These are phyloP conservation scores for Epizoanthus fatuus DNA, from an alignment of 92 coral and sea anemone genomes.

Conservation along the genomic window DNA sequence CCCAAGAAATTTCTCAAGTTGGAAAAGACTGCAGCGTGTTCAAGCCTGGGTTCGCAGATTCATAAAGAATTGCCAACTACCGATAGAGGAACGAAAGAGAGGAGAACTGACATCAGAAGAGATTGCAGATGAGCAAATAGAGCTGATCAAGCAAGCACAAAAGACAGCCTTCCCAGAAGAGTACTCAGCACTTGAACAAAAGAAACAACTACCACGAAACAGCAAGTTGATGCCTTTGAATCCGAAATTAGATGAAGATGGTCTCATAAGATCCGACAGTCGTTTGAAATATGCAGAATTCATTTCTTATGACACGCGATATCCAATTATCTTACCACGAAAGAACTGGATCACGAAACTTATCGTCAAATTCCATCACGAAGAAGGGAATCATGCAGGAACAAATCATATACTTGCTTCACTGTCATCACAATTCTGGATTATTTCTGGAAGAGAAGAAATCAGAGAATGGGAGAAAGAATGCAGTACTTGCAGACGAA, in stretches of 20 bases:
- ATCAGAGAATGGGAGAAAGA: slow-evolving; percentile 43
- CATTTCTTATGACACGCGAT: slow-evolving; percentile 41
- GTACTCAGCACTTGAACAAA: no score
- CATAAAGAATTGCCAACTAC: slow-evolving; percentile 33
- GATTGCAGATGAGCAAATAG: background rate
- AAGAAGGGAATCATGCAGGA: background rate
- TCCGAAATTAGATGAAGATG: no score
- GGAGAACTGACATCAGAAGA: no score
- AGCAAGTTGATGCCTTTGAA: no score
- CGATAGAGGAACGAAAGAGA: background rate
- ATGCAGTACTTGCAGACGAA: slow-evolving; percentile 32
- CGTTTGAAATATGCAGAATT: slow-evolving; percentile 45
- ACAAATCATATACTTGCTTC: slow-evolving; percentile 27
- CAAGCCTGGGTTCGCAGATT: slow-evolving; percentile 52
- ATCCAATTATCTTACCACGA: slow-evolving; percentile 58
- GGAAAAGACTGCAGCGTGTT: slow-evolving; percentile 47
- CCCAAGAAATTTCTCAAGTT: slow-evolving; percentile 51
- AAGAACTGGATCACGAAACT: slow-evolving; percentile 46
- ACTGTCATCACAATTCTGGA: slow-evolving; percentile 2
- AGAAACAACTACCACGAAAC: no score
- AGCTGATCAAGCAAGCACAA: background rate
- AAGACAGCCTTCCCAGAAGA: background rate
- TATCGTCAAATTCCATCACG: slow-evolving; percentile 41
- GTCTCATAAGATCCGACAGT: background rate
- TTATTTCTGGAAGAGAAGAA: slow-evolving; percentile 40